Conservation (phyloP, 2,113 vertebrate species). For the Atrichornis clamosus region DNA sequence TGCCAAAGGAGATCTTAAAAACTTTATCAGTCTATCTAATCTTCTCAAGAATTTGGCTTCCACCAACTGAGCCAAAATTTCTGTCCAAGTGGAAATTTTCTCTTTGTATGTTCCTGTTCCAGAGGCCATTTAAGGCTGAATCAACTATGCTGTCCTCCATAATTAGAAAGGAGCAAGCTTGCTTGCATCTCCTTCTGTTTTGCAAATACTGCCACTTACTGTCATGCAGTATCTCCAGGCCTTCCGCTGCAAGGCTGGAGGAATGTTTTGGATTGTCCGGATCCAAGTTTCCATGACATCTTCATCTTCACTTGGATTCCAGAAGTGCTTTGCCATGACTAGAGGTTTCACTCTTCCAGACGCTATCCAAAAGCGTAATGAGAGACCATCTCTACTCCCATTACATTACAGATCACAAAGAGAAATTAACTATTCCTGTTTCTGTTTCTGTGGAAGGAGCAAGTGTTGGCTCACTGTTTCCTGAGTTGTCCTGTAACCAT, state of each 20-base stretch:
- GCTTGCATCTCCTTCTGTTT: constrained; percentile 26
- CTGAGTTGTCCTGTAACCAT: background rate
- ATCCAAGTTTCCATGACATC: constrained; percentile 36
- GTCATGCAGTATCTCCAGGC: background rate
- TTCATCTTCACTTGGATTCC: constrained; percentile 37
- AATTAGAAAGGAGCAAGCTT: constrained; percentile 16
- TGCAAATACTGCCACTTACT: constrained; percentile 38
- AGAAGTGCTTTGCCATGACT: constrained; percentile 1
- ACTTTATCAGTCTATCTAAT: constrained; percentile 1
- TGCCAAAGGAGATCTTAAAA: constrained; percentile 24
- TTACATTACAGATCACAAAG: background rate
- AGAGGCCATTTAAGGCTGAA: constrained; percentile 38
- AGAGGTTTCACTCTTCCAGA: background rate
- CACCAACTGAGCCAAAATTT: background rate
- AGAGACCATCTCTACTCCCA: background rate
- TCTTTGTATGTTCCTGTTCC: background rate
- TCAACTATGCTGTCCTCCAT: background rate
- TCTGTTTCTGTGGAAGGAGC: background rate
- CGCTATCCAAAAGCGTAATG: background rate
- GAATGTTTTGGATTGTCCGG: background rate
- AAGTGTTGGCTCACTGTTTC: background rate
- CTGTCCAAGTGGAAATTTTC: constrained; percentile 39
- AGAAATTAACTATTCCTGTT: background rate
- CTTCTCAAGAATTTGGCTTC: constrained; percentile 38
- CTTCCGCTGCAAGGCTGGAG: constrained; percentile 1